Evolutionary conservation across 2,888 invertebrate genomes (phyloP).

Genomic region (Ferrisia virgata): DNA sequence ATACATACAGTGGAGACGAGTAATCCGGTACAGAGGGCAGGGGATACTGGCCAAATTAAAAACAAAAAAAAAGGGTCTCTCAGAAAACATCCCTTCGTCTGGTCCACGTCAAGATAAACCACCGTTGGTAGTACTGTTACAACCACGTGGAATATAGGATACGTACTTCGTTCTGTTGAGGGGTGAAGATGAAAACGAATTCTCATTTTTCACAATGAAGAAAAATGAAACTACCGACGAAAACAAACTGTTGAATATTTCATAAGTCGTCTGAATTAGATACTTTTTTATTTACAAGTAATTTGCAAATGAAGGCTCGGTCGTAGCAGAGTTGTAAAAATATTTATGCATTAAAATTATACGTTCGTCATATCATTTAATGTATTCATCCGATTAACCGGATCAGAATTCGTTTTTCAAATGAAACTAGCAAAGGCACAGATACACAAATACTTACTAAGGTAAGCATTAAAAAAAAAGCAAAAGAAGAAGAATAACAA

Average conservation of each 20-base stretch:
- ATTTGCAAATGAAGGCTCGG: conserved; percentile 10
- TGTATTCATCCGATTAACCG: conserved; percentile 24
- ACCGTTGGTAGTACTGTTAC: too few species aligned
- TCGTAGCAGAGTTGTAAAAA: conserved; percentile 18
- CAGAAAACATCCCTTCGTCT: not conserved
- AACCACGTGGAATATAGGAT: not conserved
- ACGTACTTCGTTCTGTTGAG: not conserved
- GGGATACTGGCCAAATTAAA: not conserved
- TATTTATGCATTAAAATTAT: not conserved
- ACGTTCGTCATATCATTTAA: not conserved
- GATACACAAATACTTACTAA: not conserved
- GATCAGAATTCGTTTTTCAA: not conserved
- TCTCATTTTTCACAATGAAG: conserved; percentile 20
- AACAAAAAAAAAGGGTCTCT: not conserved
- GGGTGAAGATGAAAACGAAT: not conserved
- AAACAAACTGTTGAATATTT: conserved; percentile 33
- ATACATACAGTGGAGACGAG: too few species aligned
- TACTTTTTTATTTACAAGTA: conserved; percentile 30
- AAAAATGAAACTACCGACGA: conserved; percentile 13
- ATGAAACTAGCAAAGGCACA: not conserved
- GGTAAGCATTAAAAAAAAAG: too few species aligned
- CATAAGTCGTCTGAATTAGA: conserved; percentile 25
- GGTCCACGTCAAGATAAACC: not conserved
- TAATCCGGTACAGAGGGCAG: too few species aligned
- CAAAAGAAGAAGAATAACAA: too few species aligned